phyloP scores from a whole-genome alignment of 1,140 invertebrate species.

The Oncopodura yosiiana region DNA sequence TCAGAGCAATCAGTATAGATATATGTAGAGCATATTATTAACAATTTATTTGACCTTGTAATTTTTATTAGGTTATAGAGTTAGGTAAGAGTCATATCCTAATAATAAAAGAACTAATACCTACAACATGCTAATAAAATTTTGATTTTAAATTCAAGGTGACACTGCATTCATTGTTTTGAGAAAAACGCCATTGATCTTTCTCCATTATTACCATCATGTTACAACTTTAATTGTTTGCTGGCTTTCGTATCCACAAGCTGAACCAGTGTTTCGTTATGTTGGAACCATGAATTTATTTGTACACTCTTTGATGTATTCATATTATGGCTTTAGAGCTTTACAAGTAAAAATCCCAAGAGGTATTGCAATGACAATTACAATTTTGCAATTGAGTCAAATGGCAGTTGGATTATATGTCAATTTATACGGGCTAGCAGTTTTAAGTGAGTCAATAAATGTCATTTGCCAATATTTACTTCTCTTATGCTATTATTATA shows the following conservation, averaged over 20 bases:
- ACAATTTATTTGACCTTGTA: too few relatives aligned
- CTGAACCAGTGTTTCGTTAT: slow-evolving; percentile 1
- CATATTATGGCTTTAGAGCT: slow-evolving; percentile 8
- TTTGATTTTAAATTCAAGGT: too few relatives aligned
- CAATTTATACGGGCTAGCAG: not conserved
- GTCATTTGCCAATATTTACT: not conserved
- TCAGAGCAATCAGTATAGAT: too few relatives aligned
- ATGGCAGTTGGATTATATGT: slow-evolving; percentile 11
- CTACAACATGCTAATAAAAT: not conserved
- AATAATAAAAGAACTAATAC: too few relatives aligned
- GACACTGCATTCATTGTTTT: slow-evolving; percentile 29
- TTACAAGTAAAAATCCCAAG: slow-evolving; percentile 6
- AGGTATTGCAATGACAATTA: slow-evolving; percentile 15
- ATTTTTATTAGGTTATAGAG: too few relatives aligned
- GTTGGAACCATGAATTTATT: slow-evolving; percentile 11
- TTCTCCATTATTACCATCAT: slow-evolving; percentile 27
- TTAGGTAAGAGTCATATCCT: too few relatives aligned
- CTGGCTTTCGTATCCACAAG: not conserved
- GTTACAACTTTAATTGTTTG: slow-evolving; percentile 8
- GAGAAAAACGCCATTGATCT: slow-evolving; percentile 23
- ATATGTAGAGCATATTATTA: too few relatives aligned
- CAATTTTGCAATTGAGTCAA: slow-evolving; percentile 15
- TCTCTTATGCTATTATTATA: not conserved
- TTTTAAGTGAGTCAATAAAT: slow-evolving; percentile 5
- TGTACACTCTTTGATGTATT: slow-evolving; percentile 6